A percentile compares a stretch with the other conserved stretches of the same genome.
Conservation (phyloP, 2,888 invertebrate genomes). For the Cataglyphis cursor region DNA sequence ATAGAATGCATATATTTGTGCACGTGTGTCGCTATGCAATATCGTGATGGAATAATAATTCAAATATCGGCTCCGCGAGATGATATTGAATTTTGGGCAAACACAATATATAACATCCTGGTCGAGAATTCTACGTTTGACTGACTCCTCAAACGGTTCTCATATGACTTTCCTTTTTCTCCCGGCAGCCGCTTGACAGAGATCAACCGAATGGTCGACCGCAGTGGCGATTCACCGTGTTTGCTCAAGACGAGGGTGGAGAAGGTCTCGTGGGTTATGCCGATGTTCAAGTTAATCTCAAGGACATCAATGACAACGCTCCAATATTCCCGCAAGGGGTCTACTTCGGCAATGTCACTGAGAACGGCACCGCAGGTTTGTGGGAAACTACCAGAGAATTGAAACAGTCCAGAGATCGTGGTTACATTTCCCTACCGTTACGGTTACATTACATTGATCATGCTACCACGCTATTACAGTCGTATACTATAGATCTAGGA, state of each 20-base stretch:
- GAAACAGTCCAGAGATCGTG: slow-evolving; percentile 1
- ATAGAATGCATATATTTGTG: slow-evolving; percentile 39
- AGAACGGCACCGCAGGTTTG: slow-evolving; percentile 95
- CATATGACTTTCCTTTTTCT: slow-evolving; percentile 49
- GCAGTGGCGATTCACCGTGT: slow-evolving; percentile 98
- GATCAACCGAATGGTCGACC: slow-evolving; percentile 98
- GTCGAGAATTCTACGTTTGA: slow-evolving; percentile 18
- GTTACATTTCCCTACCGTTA: slow-evolving; percentile 28
- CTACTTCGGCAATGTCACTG: slow-evolving; percentile 98
- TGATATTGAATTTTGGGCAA: slow-evolving; percentile 38
- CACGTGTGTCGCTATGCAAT: slow-evolving; percentile 43
- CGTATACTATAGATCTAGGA: too few species aligned
- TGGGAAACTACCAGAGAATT: slow-evolving; percentile 11
- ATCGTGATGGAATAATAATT: slow-evolving; percentile 53
- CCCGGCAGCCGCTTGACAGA: slow-evolving; percentile 94
- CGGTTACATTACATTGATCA: background rate
- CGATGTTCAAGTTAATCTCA: slow-evolving; percentile 98
- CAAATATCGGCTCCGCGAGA: slow-evolving; percentile 33
- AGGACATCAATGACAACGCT: slow-evolving; percentile 99
- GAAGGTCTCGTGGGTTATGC: slow-evolving; percentile 98
- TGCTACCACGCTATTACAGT: too few species aligned
- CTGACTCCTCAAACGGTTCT: slow-evolving; percentile 25
- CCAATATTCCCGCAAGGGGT: slow-evolving; percentile 98
- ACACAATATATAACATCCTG: slow-evolving; percentile 23
- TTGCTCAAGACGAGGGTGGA: slow-evolving; percentile 98